These are phyloP conservation scores for Tachysurus fulvidraco DNA, from an alignment of 2,113 vertebrate genomes.

Conservation along the genomic window DNA sequence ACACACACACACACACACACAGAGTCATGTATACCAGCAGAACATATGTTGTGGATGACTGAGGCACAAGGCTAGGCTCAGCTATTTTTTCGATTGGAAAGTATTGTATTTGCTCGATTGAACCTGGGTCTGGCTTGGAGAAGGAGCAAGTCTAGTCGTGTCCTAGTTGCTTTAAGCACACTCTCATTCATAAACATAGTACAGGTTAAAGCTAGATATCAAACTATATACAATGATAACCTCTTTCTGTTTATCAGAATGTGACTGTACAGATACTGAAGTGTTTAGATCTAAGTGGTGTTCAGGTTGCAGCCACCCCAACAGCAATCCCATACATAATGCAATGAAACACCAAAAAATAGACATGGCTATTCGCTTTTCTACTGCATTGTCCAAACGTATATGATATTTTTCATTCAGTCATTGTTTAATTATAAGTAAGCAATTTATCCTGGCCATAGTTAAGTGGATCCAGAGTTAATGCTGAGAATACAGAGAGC, in stretches of 20 bases:
- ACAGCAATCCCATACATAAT: neutral
- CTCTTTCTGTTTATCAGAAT: neutral
- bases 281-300: neutral
- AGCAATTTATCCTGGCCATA: neutral
- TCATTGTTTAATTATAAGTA: neutral
- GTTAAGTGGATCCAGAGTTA: neutral
- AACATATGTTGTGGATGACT: conserved; percentile 71
- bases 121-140: conserved; percentile 58
- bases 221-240: neutral
- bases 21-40: conserved; percentile 30
- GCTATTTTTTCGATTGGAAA: too few species aligned
- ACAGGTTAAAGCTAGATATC: conserved; percentile 2
- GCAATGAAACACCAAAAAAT: neutral
- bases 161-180: neutral
- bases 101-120: conserved; percentile 59
- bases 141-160: conserved; percentile 6
- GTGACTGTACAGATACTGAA: neutral
- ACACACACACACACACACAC: conserved; percentile 11
- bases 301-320: neutral
- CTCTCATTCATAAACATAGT: neutral
- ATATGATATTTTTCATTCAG: neutral
- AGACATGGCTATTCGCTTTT: neutral
- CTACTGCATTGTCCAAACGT: neutral
- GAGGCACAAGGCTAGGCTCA: conserved; percentile 53
- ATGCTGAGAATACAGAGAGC: neutral